phyloP scores from a whole-genome alignment of 2,888 invertebrate genomes.

The Thereva unica region DNA sequence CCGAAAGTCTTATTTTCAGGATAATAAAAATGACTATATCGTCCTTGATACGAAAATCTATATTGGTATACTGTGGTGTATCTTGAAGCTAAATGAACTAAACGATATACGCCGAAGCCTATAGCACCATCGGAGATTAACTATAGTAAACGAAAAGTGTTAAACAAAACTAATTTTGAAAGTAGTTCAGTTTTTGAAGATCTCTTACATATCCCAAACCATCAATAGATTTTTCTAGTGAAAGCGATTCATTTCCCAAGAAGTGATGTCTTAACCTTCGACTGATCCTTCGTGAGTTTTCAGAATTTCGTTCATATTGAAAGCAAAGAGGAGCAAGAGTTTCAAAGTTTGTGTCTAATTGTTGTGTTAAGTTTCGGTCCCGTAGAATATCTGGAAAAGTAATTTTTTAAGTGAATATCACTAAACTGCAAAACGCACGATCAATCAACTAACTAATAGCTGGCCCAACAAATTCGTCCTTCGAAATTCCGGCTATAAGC shows the following conservation, averaged over 20 bases:
- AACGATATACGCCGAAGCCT: conserved; percentile 65
- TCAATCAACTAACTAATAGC: conserved; percentile 60
- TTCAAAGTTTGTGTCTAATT: conserved; percentile 66
- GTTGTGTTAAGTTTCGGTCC: conserved; percentile 61
- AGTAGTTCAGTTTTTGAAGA: background rate
- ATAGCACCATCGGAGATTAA: conserved; percentile 65
- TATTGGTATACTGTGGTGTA: conserved; percentile 67
- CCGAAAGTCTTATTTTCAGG: conserved; percentile 62
- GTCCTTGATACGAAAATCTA: conserved; percentile 66
- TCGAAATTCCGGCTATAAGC: conserved; percentile 67
- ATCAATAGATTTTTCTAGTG: conserved; percentile 48
- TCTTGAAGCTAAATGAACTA: conserved; percentile 64
- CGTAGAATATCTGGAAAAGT: conserved; percentile 59
- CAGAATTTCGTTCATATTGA: conserved; percentile 63
- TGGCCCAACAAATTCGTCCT: conserved; percentile 68
- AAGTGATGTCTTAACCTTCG: conserved; percentile 58
- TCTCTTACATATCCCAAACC: conserved; percentile 47
- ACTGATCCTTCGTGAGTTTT: conserved; percentile 61
- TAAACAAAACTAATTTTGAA: background rate
- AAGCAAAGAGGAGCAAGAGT: conserved; percentile 69
- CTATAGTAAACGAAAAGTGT: conserved; percentile 45
- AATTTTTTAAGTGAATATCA: too few relatives aligned
- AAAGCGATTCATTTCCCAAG: conserved; percentile 47
- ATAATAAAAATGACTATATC: conserved; percentile 63
- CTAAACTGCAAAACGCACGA: too few relatives aligned